Evolutionary conservation across 2,797 vertebrate species (phyloP).

Genomic region (Meriones psammophilus): DNA sequence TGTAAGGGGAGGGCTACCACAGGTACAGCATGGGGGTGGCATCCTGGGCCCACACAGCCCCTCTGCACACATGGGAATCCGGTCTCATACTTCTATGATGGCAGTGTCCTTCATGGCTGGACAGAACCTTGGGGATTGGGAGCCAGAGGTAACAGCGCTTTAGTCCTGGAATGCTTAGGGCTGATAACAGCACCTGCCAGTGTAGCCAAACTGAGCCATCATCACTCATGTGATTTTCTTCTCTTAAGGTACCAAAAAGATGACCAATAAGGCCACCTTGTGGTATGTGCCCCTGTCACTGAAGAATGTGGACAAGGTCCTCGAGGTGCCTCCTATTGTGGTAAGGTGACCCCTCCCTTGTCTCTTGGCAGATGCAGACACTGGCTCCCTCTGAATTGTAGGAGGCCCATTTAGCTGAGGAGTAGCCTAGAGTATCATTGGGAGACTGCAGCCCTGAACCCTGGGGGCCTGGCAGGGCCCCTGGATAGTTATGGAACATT

Average conservation of each 20-base stretch:
- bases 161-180: background rate
- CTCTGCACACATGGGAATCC: background rate
- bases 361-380: background rate
- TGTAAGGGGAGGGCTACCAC: background rate
- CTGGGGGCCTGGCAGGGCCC: background rate
- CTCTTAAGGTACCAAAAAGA: constrained; percentile 92
- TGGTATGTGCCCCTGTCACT: constrained; percentile 97
- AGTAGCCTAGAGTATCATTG: fast-evolving
- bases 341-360: constrained; percentile 85
- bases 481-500: background rate
- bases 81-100: background rate
- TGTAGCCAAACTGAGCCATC: fast-evolving
- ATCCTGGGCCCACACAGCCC: background rate
- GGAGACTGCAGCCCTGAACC: background rate
- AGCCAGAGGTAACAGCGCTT: too few species aligned
- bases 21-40: background rate
- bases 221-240: background rate
- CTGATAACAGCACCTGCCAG: too few species aligned
- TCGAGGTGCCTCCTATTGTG: constrained; percentile 96
- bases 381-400: background rate
- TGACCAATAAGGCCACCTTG: constrained; percentile 95
- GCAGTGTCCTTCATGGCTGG: background rate
- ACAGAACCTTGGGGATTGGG: background rate
- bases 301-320: constrained; percentile 94
- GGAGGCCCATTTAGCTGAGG: background rate